Evolutionary conservation across 2,888 invertebrate genomes (phyloP).

Genomic region (Arctia plantaginis): DNA sequence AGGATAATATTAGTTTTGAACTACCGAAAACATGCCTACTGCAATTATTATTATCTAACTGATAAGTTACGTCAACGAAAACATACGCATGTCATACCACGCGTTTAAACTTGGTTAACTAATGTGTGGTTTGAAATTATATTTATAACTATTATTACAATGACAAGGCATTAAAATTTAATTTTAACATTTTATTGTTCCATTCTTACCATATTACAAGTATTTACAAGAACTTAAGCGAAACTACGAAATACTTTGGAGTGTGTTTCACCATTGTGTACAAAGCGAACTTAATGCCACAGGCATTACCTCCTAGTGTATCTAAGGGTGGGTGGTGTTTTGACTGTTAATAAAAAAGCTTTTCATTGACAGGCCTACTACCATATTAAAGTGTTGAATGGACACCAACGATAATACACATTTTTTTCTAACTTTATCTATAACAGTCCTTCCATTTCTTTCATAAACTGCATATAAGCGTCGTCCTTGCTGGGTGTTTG

Average conservation of each 20-base stretch:
- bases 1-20: background rate
- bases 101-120: background rate
- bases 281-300: too few relatives aligned
- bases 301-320: too few relatives aligned
- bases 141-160: background rate
- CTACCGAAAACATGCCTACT: background rate
- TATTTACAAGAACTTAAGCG: background rate
- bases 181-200: background rate
- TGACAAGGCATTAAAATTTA: background rate
- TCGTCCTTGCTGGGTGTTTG: constrained; percentile 95
- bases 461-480: constrained; percentile 99
- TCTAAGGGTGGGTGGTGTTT: background rate
- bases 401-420: constrained; percentile 3
- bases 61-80: background rate
- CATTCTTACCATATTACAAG: constrained; percentile 2
- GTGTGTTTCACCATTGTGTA: background rate
- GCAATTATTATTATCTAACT: background rate
- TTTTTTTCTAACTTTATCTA: constrained; percentile 68
- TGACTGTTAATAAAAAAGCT: background rate
- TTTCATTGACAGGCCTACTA: background rate
- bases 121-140: background rate
- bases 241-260: background rate
- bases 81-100: background rate
- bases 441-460: constrained; percentile 98
- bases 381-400: background rate